Evolutionary conservation across 2,888 invertebrate genomes (phyloP).

Genomic region (Adela reaumurella): DNA sequence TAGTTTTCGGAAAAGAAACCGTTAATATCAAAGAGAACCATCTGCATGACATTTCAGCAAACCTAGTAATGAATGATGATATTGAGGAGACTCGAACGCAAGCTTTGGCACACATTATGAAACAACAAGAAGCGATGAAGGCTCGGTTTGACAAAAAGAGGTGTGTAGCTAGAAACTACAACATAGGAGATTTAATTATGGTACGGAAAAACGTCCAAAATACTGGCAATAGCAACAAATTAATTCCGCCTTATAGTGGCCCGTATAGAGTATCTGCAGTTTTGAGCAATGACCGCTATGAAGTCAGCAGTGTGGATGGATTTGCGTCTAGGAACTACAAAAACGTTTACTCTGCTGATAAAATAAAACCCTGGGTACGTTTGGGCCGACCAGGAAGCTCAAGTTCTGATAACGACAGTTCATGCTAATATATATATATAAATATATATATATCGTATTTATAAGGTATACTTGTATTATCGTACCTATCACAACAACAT

Average conservation of each 20-base stretch:
- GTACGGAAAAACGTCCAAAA: not conserved
- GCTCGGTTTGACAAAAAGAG: not conserved
- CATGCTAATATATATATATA: not conserved
- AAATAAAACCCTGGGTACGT: not conserved
- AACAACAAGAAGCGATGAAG: not conserved
- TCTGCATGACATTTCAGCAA: slow-evolving; percentile 1
- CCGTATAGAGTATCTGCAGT: not conserved
- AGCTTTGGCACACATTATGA: not conserved
- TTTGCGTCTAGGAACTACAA: not conserved
- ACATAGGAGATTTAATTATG: not conserved
- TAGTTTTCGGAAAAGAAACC: slow-evolving; percentile 2
- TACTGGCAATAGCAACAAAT: not conserved
- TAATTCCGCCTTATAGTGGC: not conserved
- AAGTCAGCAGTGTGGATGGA: not conserved
- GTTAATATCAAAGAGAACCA: slow-evolving; percentile 1
- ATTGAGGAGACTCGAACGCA: not conserved
- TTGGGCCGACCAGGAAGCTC: not conserved
- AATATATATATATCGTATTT: no score
- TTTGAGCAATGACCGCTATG: not conserved
- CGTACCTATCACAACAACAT: no score
- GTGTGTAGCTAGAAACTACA: not conserved
- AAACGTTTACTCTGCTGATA: not conserved
- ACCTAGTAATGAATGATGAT: not conserved
- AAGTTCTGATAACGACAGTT: not conserved
- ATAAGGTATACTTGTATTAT: no score